phyloP scores from a whole-genome alignment of 2,888 invertebrate genomes.

The Nemoura dubitans region DNA sequence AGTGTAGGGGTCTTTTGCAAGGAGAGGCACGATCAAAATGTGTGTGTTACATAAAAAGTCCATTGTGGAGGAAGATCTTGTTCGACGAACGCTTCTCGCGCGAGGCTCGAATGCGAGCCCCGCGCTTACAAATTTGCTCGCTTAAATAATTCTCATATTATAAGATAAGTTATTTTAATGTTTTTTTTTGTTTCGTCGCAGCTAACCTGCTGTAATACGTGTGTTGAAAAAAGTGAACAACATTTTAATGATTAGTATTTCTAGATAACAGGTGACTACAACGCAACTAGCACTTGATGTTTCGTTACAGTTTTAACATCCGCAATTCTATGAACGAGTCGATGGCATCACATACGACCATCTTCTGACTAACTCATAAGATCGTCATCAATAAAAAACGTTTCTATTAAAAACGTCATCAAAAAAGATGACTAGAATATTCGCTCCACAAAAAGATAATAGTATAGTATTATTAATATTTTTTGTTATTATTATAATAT shows the following conservation, averaged over 20 bases:
- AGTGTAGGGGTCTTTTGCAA: conserved; percentile 21
- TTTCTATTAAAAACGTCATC: conserved; percentile 51
- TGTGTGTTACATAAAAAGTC: conserved; percentile 30
- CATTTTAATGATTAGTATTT: conserved; percentile 32
- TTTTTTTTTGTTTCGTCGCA: conserved; percentile 15
- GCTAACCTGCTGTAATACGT: conserved; percentile 31
- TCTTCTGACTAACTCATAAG: conserved; percentile 26
- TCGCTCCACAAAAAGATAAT: conserved; percentile 45
- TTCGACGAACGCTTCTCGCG: conserved; percentile 28
- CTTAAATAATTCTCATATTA: conserved; percentile 23
- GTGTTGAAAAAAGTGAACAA: conserved; percentile 41
- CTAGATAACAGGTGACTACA: conserved; percentile 48
- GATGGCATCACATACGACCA: conserved; percentile 37
- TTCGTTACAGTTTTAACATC: conserved; percentile 35
- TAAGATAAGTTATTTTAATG: conserved; percentile 31
- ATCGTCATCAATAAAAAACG: conserved; percentile 50
- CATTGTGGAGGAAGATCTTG: conserved; percentile 40
- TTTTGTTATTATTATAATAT: conserved; percentile 25
- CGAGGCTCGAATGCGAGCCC: conserved; percentile 20
- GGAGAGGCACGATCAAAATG: conserved; percentile 41
- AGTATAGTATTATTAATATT: conserved; percentile 21
- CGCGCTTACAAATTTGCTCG: conserved; percentile 10
- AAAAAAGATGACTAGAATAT: conserved; percentile 46
- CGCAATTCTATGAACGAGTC: conserved; percentile 16
- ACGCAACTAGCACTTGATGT: conserved; percentile 48